Conservation (phyloP, 2,113 vertebrate species). For the Mobula birostris region DNA sequence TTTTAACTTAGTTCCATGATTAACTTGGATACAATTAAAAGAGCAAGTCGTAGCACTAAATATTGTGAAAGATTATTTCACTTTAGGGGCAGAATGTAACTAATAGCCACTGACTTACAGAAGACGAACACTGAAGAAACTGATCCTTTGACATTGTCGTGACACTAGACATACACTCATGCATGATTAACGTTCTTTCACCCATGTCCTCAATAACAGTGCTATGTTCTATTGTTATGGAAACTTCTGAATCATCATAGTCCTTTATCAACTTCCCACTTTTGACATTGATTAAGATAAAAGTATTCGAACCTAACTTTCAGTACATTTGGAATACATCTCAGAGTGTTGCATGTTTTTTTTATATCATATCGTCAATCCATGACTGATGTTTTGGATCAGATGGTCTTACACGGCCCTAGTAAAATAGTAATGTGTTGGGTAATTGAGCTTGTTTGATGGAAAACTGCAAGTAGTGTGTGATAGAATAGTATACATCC, state of each 20-base stretch:
- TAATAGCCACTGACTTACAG: neutral
- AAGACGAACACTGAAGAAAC: neutral
- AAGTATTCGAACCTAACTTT: too few relatives aligned
- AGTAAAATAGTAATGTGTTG: too few relatives aligned
- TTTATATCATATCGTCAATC: too few relatives aligned
- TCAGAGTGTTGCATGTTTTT: too few relatives aligned
- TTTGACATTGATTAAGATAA: neutral
- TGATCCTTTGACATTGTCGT: neutral
- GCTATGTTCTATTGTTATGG: neutral
- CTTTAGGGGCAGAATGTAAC: neutral
- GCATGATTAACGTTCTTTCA: neutral
- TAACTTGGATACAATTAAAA: neutral
- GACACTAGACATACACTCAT: neutral
- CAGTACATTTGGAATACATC: too few relatives aligned
- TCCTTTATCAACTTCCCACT: neutral
- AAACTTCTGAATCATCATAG: neutral
- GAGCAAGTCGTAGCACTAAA: neutral
- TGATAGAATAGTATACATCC: too few relatives aligned
- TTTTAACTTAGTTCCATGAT: neutral
- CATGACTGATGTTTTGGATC: too few relatives aligned
- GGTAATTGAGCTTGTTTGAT: too few relatives aligned
- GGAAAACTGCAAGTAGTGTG: too few relatives aligned
- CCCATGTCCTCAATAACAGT: neutral
- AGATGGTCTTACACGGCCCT: too few relatives aligned
- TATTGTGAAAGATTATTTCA: neutral